Evolutionary conservation across 2,888 invertebrate species (phyloP).

Genomic region (Drosophila demipolita): DNA sequence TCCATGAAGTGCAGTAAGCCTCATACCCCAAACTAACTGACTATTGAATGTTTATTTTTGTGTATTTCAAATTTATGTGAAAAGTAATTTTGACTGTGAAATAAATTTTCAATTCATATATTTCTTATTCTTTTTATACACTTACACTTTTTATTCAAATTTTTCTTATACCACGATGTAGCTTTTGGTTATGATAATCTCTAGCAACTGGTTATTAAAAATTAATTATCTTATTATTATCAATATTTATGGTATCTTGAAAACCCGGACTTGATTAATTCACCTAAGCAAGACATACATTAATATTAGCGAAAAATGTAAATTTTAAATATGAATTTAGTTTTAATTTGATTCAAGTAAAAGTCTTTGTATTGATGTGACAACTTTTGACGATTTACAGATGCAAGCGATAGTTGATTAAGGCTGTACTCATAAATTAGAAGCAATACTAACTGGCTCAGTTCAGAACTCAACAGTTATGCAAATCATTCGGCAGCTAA

Average conservation of each 20-base stretch:
- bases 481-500: conserved; percentile 50
- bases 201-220: neutral
- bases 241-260: neutral
- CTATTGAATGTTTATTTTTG: conserved; percentile 1
- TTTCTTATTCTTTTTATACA: neutral
- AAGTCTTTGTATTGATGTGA: neutral
- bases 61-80: neutral
- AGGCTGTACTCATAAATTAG: conserved; percentile 24
- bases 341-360: neutral
- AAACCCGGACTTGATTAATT: neutral
- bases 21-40: conserved; percentile 13
- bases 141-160: neutral
- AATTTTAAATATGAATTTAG: neutral
- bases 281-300: neutral
- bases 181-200: neutral
- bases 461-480: conserved; percentile 36
- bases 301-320: neutral
- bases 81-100: neutral
- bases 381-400: conserved; percentile 19
- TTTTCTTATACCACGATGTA: neutral
- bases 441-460: conserved; percentile 24
- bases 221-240: neutral
- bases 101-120: neutral
- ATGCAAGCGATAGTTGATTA: neutral
- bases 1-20: conserved; percentile 70